Evolutionary conservation across 2,888 invertebrate species (phyloP).

Genomic region (Operophtera brumata): DNA sequence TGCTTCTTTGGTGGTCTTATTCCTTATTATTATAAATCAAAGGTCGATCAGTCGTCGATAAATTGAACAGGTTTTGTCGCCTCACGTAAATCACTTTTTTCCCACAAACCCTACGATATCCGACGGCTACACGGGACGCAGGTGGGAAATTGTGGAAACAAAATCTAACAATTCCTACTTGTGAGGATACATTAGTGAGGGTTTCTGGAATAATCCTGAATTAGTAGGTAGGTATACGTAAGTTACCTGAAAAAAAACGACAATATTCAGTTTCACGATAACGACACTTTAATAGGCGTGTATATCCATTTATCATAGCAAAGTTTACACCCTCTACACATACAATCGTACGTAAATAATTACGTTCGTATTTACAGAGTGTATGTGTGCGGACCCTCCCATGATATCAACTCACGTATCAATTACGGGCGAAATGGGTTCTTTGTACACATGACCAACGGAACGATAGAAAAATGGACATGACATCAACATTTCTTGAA

Average conservation of each 20-base stretch:
- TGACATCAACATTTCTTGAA: not conserved
- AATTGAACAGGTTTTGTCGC: no score
- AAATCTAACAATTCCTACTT: no score
- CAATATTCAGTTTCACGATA: not conserved
- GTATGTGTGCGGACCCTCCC: constrained; percentile 14
- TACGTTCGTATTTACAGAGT: constrained; percentile 7
- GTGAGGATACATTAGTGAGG: no score
- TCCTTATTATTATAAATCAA: no score
- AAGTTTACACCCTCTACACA: not conserved
- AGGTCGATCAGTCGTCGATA: no score
- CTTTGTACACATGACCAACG: constrained; percentile 18
- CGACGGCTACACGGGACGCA: no score
- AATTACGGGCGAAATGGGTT: constrained; percentile 25
- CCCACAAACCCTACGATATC: no score
- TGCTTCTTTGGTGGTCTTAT: no score
- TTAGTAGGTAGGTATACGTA: not conserved
- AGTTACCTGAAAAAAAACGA: not conserved
- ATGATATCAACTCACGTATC: constrained; percentile 21
- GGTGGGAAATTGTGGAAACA: no score
- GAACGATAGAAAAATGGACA: not conserved
- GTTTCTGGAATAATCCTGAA: no score
- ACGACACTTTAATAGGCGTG: not conserved
- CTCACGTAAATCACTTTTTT: no score
- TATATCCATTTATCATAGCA: not conserved
- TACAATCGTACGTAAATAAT: constrained; percentile 7